Base-by-base conservation (phyloP, 2,113 vertebrate genomes). In the Saguinus imperator region DNA sequence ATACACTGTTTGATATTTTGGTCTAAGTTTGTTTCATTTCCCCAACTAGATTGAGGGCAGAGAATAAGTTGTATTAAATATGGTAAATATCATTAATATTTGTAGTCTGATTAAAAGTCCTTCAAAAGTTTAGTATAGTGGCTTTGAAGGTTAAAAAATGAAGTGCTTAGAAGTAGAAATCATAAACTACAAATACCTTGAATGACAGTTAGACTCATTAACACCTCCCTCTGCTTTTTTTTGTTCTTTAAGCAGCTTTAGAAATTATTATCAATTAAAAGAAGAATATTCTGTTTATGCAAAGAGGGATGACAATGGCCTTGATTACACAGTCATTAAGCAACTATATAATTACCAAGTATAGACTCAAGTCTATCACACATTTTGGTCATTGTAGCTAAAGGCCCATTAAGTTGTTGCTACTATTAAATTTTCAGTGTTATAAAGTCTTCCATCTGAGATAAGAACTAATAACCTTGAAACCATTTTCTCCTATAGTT, bases 251-350 rank as follows among this genome's bases (percentile, higher is more conserved):
- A 29, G 0, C 40, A 96, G 68, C 21, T 95, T 75, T 96, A 84
- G 55, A 87, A 97, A 96, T 82, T 96, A n/a, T 94, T 96, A 18
- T 16, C 17, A 93, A 82, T 64, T 77, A 94, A 68, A 92, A 95
- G 87, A 40, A 58, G 89, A 97, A 75, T 64, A 94, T n/a, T 40
- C 52, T 96, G 73, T 97, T 96, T 98, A 88, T 79, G n/a, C 66
- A 85, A 93, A 89, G 6, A 93, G 13, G 14, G 8, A 43, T 91
- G 29, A 55, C 52, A 92, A 11, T 45, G 18, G 57, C 66, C 82
- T 79, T 91, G 90, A 61, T 95, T 94, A 79, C 64, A 94, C 20
- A 96, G 87, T 86, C 32, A 77, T 95, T 97, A 40, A 76, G 73
- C 58, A 87, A 96, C 12, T 97, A 61, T 92, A 43, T 66, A 27